These are phyloP conservation scores for Drosophila parabipectinata DNA, from an alignment of 1,140 invertebrate genomes.

Conservation along the genomic window DNA sequence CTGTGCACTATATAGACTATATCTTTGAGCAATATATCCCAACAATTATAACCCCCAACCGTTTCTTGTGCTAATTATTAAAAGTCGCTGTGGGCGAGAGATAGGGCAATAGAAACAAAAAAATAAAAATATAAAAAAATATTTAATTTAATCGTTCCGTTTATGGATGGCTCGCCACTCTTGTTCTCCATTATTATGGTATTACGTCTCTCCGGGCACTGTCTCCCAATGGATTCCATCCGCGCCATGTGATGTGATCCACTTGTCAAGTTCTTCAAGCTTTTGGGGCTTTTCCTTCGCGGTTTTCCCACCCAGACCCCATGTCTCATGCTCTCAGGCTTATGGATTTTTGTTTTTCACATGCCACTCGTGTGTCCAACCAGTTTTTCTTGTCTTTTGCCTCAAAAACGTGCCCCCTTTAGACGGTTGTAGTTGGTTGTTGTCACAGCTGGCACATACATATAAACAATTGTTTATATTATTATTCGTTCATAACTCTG, in stretches of 20 bases:
- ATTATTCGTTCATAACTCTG: conserved; percentile 17
- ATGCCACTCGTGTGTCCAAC: conserved; percentile 42
- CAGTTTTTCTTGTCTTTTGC: conserved; percentile 67
- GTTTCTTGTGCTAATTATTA: conserved; percentile 72
- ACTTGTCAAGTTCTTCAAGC: conserved; percentile 30
- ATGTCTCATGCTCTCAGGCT: neutral
- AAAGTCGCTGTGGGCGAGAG: conserved; percentile 48
- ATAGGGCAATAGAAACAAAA: conserved; percentile 26
- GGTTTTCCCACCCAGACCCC: conserved; percentile 2
- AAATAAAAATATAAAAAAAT: conserved; percentile 31
- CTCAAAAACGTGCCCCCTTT: conserved; percentile 64
- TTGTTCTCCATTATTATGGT: conserved; percentile 22
- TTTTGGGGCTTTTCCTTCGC: conserved; percentile 5
- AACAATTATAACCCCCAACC: neutral
- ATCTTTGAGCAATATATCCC: neutral
- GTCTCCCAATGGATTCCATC: conserved; percentile 33
- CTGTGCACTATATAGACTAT: conserved; percentile 11
- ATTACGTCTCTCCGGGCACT: conserved; percentile 7
- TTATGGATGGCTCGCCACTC: conserved; percentile 56
- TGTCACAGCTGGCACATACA: conserved; percentile 16
- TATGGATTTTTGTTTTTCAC: conserved; percentile 24
- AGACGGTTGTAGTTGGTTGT: conserved; percentile 24
- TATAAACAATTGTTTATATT: conserved; percentile 35
- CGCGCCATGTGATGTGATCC: conserved; percentile 40
- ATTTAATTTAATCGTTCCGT: conserved; percentile 66